Evolutionary conservation across 2,888 invertebrate species (phyloP).

Genomic region (Dyspetes luteomarginatus): DNA sequence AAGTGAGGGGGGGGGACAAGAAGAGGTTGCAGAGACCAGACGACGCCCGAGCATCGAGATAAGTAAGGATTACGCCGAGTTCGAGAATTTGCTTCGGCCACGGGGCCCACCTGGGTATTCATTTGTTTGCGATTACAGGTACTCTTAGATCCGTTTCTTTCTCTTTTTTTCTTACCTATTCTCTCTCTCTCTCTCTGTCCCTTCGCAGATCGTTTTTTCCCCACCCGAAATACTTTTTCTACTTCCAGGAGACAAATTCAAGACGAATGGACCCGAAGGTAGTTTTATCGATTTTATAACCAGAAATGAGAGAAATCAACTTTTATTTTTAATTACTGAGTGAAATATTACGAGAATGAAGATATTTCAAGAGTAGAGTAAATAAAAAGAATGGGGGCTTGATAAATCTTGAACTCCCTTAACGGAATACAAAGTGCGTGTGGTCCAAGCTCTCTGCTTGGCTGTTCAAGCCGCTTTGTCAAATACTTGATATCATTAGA

Average conservation of each 20-base stretch:
- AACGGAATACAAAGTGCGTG: constrained; percentile 68
- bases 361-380: background rate
- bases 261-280: background rate
- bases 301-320: too few species aligned
- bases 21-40: constrained; percentile 45
- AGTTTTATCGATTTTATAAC: too few species aligned
- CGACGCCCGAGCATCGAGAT: constrained; percentile 61
- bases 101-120: constrained; percentile 53
- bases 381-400: background rate
- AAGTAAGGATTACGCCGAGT: constrained; percentile 67
- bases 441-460: constrained; percentile 70
- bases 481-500: constrained; percentile 81
- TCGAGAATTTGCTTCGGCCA: constrained; percentile 67
- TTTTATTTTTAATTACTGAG: too few species aligned
- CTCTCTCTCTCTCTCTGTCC: background rate
- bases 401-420: background rate
- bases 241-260: background rate
- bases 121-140: constrained; percentile 67
- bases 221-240: background rate
- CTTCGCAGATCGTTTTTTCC: background rate
- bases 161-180: constrained; percentile 16
- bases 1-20: constrained; percentile 15
- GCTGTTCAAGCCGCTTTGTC: constrained; percentile 73
- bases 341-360: background rate
- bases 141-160: constrained; percentile 60